Base-by-base conservation (phyloP, 2,888 invertebrate genomes). In the Chromoteleia sp. region DNA sequence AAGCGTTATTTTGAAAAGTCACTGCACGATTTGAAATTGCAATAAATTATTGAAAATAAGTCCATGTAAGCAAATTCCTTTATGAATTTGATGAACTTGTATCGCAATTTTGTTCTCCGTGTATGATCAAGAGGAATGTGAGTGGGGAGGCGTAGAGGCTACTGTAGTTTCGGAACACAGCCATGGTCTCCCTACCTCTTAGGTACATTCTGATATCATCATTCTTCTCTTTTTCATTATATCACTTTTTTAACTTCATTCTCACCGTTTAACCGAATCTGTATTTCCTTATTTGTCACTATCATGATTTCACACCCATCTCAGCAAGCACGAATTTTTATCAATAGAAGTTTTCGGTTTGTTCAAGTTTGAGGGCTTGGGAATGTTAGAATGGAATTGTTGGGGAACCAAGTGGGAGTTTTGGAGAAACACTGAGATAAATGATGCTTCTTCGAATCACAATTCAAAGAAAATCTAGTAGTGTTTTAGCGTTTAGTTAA, bases 111-210 rank as follows among this genome's bases (percentile, higher is more conserved):
- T 25, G 1, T 58, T 17, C 19, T 8, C 6, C 45, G 43, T 30
- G 4, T 54, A 54, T n/a, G 86, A 74, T 83, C 85, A 88, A 87
- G 86, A 87, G 88, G 86, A 88, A 87, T 88, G 84, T 81, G 87
- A 88, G 87, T 88, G 88, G 86, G 88, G 88, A 88, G 88, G 88
- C 88, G 84, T 88, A 89, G 88, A 89, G 89, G 89, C 89, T 91
- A 91, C 93, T 93, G 92, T 93, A 93, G 93, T 93, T 93, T 92
- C 92, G 93, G 93, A 93, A 93, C 93, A 93, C 93, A 93, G 93
- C 93, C 93, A 93, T 94, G 93, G 93, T 93, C 93, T 94, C 93
- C 93, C 92, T 93, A 92, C 93, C 93, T 93, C 93, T 93, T 93
- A 93, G 93, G 93, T 93, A 94, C 93, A 92, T 92, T 88, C 89